Conservation (phyloP, 2,888 invertebrate genomes). For the Cephus rjabovi region DNA sequence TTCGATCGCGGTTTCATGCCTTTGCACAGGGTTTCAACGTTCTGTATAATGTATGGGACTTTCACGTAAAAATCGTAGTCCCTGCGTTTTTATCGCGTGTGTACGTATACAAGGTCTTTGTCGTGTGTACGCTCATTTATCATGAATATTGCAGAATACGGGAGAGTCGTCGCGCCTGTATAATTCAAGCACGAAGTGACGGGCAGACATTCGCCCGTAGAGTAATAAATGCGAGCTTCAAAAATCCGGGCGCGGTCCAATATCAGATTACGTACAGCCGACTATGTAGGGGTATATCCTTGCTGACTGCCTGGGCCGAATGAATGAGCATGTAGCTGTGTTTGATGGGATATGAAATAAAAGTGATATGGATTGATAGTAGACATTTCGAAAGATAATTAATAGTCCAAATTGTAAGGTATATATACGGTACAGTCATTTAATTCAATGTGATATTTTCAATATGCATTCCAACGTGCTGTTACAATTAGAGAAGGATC, state of each 20-base stretch:
- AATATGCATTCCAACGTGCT: not conserved
- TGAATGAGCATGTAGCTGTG: not conserved
- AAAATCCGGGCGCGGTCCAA: not conserved
- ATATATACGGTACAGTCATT: not conserved
- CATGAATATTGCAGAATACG: slow-evolving; percentile 39
- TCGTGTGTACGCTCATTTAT: slow-evolving; percentile 38
- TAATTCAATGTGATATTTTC: not conserved
- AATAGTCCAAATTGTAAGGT: not conserved
- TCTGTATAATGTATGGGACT: slow-evolving; percentile 14
- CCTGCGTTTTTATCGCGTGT: not conserved
- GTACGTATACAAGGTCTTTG: slow-evolving; percentile 12
- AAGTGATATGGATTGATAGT: not conserved
- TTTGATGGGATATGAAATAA: not conserved
- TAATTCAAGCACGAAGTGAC: slow-evolving; percentile 24
- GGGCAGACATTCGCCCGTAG: slow-evolving; percentile 18
- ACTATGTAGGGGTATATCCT: not conserved
- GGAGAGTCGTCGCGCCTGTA: slow-evolving; percentile 14
- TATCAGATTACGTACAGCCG: not conserved
- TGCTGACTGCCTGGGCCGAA: not conserved
- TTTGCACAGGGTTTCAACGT: not conserved
- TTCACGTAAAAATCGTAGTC: slow-evolving; percentile 19
- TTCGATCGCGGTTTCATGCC: not conserved
- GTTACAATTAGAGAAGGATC: no score
- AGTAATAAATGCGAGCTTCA: slow-evolving; percentile 2
- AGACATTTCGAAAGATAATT: not conserved